Conservation (phyloP, 2,888 invertebrate genomes). For the Morpho deidamia region DNA sequence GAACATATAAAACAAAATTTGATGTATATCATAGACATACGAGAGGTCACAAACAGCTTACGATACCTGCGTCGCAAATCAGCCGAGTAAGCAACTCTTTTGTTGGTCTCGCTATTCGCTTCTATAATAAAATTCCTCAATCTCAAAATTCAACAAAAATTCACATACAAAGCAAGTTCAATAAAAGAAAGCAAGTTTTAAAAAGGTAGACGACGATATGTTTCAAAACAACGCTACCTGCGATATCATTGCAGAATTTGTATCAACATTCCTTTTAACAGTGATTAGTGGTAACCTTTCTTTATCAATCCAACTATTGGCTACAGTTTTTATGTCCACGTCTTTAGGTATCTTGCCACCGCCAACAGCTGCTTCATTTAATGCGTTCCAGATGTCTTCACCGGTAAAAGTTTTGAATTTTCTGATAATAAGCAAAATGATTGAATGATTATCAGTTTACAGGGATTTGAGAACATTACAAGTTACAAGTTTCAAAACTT, state of each 20-base stretch:
- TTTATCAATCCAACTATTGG: conserved; percentile 89
- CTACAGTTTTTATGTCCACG: conserved; percentile 82
- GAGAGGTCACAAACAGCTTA: no score
- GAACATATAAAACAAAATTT: no score
- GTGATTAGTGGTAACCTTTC: conserved; percentile 87
- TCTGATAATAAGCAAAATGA: conserved; percentile 48
- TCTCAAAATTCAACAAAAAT: no score
- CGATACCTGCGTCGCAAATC: no score
- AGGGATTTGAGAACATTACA: background rate
- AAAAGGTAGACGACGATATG: no score
- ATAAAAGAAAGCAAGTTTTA: no score
- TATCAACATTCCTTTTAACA: conserved; percentile 82
- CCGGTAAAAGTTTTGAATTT: conserved; percentile 87
- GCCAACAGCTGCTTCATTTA: conserved; percentile 82
- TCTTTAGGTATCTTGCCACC: conserved; percentile 70
- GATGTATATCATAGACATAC: no score
- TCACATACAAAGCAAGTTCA: no score
- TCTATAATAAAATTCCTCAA: no score
- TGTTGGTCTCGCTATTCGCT: no score
- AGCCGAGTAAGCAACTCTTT: no score
- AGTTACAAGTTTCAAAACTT: no score
- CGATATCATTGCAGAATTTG: conserved; percentile 78
- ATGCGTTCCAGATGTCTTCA: conserved; percentile 87
- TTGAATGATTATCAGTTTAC: background rate
- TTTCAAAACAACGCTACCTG: conserved; percentile 72